Base-by-base conservation (phyloP, 2,888 invertebrate species). In the Pheosia tremula region DNA sequence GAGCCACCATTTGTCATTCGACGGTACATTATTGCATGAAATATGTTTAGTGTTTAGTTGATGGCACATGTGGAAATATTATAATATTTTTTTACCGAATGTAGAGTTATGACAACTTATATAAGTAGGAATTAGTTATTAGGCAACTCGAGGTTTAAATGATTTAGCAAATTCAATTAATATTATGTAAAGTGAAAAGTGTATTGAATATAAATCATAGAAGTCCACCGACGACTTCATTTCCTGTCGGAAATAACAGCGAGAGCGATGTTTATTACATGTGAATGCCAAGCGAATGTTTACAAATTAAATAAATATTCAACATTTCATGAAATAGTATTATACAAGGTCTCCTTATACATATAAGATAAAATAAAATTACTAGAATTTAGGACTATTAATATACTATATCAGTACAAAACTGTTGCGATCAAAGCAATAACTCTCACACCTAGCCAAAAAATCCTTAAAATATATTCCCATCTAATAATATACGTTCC, bases 1-100 rank as follows among this genome's bases (percentile, higher is more conserved):
- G 72, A 78, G 77, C 68, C 69, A 69, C 72, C 77, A 79, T 84
- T 84, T 84, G 78, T 84, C 83, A 83, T 82, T 83, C 78, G 60
- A 57, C 62, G 57, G 65, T 66, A 63, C 67, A 75, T 79, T 80
- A 80, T 77, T 75, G 70, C 72, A 61, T 67, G 64, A 68, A 60
- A 74, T 72, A 62, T 66, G 72, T 72, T 66, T 66, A 55, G 55
- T 54, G 10, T 11, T 54, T 50, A 50, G 13, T 24, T 50, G 4
- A 50, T 8, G 0, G 8, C 50, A 50, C 9, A 0, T 50, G 5
- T 9, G 9, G 11, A n/a, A 43, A 43, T 9, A 4, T 47, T 11
- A 4, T 4, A 2, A 4, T 47, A 47, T n/a, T 47, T 47, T 24
- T 47, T n/a, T 9, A 47, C 47, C 47, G 11, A 11, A n/a, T 0